Evolutionary conservation across 2,888 invertebrate genomes (phyloP).

Genomic region (Tetropium fuscum): DNA sequence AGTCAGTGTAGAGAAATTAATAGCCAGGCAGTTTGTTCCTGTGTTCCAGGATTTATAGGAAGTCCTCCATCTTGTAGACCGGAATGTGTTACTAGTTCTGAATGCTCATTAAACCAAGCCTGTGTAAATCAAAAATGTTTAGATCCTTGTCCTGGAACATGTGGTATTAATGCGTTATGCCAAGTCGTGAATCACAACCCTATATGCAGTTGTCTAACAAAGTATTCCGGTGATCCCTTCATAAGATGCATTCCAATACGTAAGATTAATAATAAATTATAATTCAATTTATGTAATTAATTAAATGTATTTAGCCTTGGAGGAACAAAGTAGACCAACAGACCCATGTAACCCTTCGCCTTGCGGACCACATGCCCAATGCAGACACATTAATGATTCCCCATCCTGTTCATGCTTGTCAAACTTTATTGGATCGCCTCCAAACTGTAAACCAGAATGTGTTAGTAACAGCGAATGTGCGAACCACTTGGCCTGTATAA

Average conservation of each 20-base stretch:
- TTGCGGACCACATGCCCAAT: conserved; percentile 76
- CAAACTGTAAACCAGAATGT: conserved; percentile 77
- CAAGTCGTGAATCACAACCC: conserved; percentile 81
- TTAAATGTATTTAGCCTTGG: conserved; percentile 35
- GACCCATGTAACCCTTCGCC: conserved; percentile 77
- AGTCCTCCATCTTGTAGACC: conserved; percentile 81
- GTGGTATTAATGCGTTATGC: conserved; percentile 82
- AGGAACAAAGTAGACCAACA: conserved; percentile 59
- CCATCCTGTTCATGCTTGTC: conserved; percentile 76
- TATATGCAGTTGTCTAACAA: conserved; percentile 70
- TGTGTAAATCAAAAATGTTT: conserved; percentile 84
- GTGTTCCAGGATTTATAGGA: conserved; percentile 63
- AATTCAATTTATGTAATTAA: neutral
- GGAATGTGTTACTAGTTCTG: conserved; percentile 83
- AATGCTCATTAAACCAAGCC: conserved; percentile 81
- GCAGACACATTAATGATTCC: conserved; percentile 73
- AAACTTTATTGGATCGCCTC: conserved; percentile 73
- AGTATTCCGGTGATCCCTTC: conserved; percentile 74
- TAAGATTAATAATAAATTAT: conserved; percentile 57
- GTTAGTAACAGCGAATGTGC: conserved; percentile 77
- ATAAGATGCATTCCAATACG: conserved; percentile 59
- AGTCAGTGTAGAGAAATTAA: conserved; percentile 80
- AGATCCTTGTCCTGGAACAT: conserved; percentile 88
- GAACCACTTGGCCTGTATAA: conserved; percentile 74
- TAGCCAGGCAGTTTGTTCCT: conserved; percentile 65